Conservation (phyloP, 2,888 invertebrate species). For the Apamea crenata region DNA sequence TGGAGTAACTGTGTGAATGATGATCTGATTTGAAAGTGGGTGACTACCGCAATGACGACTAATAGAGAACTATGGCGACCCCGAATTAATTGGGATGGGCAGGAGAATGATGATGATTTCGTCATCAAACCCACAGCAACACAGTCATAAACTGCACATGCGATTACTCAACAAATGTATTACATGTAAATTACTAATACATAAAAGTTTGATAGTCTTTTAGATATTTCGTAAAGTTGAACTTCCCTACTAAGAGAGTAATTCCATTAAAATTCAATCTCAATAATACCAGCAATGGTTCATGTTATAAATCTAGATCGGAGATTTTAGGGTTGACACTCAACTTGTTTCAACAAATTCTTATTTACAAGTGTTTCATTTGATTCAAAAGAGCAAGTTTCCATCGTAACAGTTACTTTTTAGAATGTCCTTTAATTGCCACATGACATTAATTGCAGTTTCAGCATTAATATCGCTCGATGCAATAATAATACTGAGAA, state of each 20-base stretch:
- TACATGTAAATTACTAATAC: background rate
- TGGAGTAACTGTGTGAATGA: background rate
- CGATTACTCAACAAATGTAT: background rate
- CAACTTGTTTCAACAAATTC: background rate
- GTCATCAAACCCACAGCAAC: background rate
- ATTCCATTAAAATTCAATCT: slow-evolving; percentile 36
- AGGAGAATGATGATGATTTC: background rate
- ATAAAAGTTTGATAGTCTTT: slow-evolving; percentile 8
- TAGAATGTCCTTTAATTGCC: background rate
- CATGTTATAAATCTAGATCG: slow-evolving; percentile 50
- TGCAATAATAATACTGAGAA: background rate
- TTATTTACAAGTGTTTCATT: background rate
- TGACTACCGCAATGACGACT: background rate
- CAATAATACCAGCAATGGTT: slow-evolving; percentile 37
- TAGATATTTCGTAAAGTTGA: slow-evolving; percentile 15
- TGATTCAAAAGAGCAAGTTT: background rate
- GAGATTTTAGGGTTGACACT: slow-evolving; percentile 40
- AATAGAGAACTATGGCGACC: background rate
- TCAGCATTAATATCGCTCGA: background rate
- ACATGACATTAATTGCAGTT: background rate
- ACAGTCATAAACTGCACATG: background rate
- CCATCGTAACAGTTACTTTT: too few relatives aligned
- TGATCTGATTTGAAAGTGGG: background rate
- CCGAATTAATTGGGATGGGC: too few relatives aligned
- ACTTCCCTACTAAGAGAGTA: slow-evolving; percentile 18